Evolutionary conservation across 2,797 vertebrate species (phyloP), one percentile per base, ranked within the genome.

Genomic region (Sylvia borin): DNA sequence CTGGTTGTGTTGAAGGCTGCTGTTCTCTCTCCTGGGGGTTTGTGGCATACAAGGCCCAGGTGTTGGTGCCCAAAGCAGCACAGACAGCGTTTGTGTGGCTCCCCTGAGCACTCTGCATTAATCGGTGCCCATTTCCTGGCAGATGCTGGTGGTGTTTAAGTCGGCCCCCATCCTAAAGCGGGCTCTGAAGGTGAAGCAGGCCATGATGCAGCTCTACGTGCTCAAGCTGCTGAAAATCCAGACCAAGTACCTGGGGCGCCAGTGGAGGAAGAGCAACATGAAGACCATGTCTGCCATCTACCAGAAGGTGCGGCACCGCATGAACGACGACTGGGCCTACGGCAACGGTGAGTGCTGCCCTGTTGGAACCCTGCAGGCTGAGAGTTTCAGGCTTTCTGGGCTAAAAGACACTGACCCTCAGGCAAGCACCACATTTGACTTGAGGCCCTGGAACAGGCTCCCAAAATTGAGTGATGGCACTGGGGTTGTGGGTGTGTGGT

Each of bases 211-310:
- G 94, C 98, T 99, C 38, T 99, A 99, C 5, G 98, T 99, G 9
- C 98, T 99, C 77, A 99, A 99, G 85, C 98, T 99, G 73, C 97
- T 99, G 4, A 99, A 99, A 97, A 98, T 99, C 87, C 99, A 99
- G 98, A 99, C 99, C 94, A 99, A 99, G 96, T 99, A 99, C 94
- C 97, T 99, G 78, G 99, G 99, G 13, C 98, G 99, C 43, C 99
- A 99, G 96, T 99, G 99, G 99, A 98, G 99, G 88, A 99, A 99
- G 96, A 99, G 99, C 97, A 99, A 99, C 98, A 99, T 99, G 99
- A 99, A 99, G 94, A 99, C 99, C 90, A 99, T 99, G 99, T 99
- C 99, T 0, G 99, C 99, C 94, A 99, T 99, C 80, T 99, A 99
- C 95, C 99, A 99, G 98, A 99, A 99, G 97, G 99, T 99, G 74